phyloP scores from a whole-genome alignment of 2,797 vertebrate species.

The Micropoecilia bifurca region DNA sequence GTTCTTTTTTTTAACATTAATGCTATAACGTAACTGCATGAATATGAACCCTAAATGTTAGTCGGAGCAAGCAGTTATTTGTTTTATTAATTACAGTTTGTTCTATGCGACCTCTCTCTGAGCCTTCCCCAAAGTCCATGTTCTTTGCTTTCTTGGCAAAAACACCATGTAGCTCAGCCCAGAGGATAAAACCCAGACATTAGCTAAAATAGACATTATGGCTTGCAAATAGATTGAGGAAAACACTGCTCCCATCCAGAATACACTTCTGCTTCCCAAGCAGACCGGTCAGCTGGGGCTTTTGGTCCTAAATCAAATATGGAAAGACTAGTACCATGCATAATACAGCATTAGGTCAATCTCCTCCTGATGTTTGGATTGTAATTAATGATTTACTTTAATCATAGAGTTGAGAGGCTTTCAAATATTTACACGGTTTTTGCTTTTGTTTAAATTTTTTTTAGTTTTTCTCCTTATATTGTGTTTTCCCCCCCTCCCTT shows the following conservation, averaged over 20 bases:
- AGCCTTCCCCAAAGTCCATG: constrained; percentile 46
- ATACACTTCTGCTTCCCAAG: constrained; percentile 70
- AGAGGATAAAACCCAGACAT: constrained; percentile 75
- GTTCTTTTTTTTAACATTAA: not conserved
- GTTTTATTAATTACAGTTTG: constrained; percentile 44
- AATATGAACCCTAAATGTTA: not conserved
- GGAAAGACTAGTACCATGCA: constrained; percentile 58
- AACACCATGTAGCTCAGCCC: constrained; percentile 53
- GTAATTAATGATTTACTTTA: constrained; percentile 68
- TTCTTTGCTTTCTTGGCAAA: constrained; percentile 73
- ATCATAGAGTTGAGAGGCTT: constrained; percentile 48
- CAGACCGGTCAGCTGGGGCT: constrained; percentile 64
- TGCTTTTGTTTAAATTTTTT: constrained; percentile 26
- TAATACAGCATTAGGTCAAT: constrained; percentile 65
- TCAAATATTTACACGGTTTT: constrained; percentile 51
- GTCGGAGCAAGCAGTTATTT: constrained; percentile 25
- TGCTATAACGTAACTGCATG: not conserved
- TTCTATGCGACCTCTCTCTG: constrained; percentile 50
- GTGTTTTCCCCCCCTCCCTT: not conserved
- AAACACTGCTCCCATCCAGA: constrained; percentile 68
- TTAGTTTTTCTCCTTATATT: constrained; percentile 17
- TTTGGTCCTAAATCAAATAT: constrained; percentile 72
- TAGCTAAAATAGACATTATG: constrained; percentile 76
- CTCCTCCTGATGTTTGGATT: constrained; percentile 58
- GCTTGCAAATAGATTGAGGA: constrained; percentile 63